These are phyloP conservation scores for Amiota communis DNA, from an alignment of 2,888 invertebrate species.

Conservation along the genomic window DNA sequence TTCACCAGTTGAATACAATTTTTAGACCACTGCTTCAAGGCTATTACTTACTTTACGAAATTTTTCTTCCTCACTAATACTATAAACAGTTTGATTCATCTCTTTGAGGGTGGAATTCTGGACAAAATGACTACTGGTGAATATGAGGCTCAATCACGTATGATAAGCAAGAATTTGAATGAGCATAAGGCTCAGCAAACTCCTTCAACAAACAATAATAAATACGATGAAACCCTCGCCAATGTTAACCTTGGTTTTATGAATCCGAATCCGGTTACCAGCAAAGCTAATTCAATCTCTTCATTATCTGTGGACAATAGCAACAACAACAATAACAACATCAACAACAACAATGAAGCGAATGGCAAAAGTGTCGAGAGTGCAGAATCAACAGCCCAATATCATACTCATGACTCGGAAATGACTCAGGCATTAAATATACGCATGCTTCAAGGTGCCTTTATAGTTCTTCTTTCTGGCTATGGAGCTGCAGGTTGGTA, in stretches of 20 bases:
- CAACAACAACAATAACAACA: conserved; percentile 60
- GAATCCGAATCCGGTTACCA: conserved; percentile 35
- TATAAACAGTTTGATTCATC: conserved; percentile 78
- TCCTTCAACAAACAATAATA: conserved; percentile 28
- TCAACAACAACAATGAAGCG: conserved; percentile 44
- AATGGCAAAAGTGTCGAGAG: conserved; percentile 42
- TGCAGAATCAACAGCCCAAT: conserved; percentile 50
- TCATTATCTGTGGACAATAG: conserved; percentile 22
- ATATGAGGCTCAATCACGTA: conserved; percentile 81
- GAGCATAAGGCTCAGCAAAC: conserved; percentile 27
- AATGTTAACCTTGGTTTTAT: neutral
- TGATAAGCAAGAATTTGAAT: conserved; percentile 64
- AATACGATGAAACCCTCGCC: neutral
- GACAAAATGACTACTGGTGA: conserved; percentile 85
- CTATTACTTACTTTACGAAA: too few relatives aligned
- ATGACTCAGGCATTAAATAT: conserved; percentile 79
- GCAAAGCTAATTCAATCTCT: conserved; percentile 7
- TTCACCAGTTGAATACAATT: too few relatives aligned
- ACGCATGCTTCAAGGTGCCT: conserved; percentile 83
- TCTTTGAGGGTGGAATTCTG: conserved; percentile 84
- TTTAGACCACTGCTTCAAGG: too few relatives aligned
- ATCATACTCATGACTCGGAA: conserved; percentile 48
- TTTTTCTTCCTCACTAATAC: too few relatives aligned
- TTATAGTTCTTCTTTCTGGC: conserved; percentile 80
- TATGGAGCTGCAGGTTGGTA: conserved; percentile 75